phyloP scores from a whole-genome alignment of 2,888 invertebrate genomes.

The Chrysotoxum bicinctum region DNA sequence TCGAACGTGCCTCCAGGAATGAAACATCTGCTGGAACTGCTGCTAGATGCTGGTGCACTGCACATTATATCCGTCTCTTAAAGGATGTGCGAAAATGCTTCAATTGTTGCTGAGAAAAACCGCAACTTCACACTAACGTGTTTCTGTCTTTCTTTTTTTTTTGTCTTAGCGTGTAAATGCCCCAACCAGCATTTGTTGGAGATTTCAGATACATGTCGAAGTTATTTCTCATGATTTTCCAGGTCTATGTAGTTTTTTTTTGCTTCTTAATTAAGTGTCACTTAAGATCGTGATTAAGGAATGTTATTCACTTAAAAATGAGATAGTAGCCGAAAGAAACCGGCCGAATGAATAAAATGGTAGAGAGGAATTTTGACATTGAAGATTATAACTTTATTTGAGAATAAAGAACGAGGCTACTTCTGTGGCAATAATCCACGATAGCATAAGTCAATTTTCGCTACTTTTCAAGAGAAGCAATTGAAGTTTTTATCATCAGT shows the following conservation, averaged over 20 bases:
- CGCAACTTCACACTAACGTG: slow-evolving; percentile 9
- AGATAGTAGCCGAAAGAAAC: background rate
- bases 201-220: background rate
- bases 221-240: background rate
- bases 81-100: slow-evolving; percentile 7
- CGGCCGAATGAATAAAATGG: background rate
- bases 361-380: background rate
- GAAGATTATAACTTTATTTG: background rate
- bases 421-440: too few species aligned
- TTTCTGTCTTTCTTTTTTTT: background rate
- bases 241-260: slow-evolving; percentile 2
- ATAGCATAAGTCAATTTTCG: too few species aligned
- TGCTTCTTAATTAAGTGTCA: slow-evolving; percentile 34
- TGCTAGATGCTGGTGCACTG: slow-evolving; percentile 2
- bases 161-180: background rate
- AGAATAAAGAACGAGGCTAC: background rate
- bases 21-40: slow-evolving; percentile 48
- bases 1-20: slow-evolving; percentile 34
- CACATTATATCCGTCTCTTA: slow-evolving; percentile 21
- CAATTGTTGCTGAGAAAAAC: background rate
- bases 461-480: too few species aligned
- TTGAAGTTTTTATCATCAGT: too few species aligned
- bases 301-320: background rate
- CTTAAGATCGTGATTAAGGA: slow-evolving; percentile 14
- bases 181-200: background rate